Base-by-base conservation (phyloP, 2,888 invertebrate species). In the Lamellibrachia satsuma region DNA sequence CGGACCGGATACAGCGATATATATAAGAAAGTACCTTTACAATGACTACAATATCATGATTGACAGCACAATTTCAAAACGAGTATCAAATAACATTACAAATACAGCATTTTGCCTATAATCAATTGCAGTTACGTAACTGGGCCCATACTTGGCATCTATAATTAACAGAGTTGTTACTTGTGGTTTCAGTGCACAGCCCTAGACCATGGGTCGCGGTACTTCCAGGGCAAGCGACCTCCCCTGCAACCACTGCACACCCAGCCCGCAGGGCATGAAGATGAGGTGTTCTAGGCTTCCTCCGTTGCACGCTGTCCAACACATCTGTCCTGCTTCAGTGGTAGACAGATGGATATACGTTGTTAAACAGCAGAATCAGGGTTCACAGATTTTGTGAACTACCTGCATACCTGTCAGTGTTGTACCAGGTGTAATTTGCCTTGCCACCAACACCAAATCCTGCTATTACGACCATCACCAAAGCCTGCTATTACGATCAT, bases 141-240 rank as follows among this genome's bases (percentile, higher is more conserved):
- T 39, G 39, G 39, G 39, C 39, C 39, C 15, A 57, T 57, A 57
- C 8, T 8, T 11, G 15, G 8, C 2, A 3, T 57, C 8, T 4
- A n/a, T 22, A 3, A 22, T 11, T 6, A 22, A 22, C 6, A 75
- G 75, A 15, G 75, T 75, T 22, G 75, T 4, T 75, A 6, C 52
- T 7, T 91, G 15, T 91, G 92, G 52, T 94, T 94, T 52, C 95
- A 96, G 96, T 93, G 95, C 0, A 96, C 96, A 22, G 96, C 96
- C 6, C 93, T 96, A 91, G 96, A 96, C 94, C 96, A 96, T 94
- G 95, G 94, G 4, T 96, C 96, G 0, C 94, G 95, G 52, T 96
- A 94, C 93, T 96, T 96, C 93, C 95, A 96, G 93, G 96, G 96
- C 75, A 75, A 75, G 75, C 2, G 75, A 22, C 75, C 75, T 22